Percentiles rank a stretch among this genome's conserved stretches.
phyloP scores from a whole-genome alignment of 2,113 vertebrate species.

The Antigone vipio region DNA sequence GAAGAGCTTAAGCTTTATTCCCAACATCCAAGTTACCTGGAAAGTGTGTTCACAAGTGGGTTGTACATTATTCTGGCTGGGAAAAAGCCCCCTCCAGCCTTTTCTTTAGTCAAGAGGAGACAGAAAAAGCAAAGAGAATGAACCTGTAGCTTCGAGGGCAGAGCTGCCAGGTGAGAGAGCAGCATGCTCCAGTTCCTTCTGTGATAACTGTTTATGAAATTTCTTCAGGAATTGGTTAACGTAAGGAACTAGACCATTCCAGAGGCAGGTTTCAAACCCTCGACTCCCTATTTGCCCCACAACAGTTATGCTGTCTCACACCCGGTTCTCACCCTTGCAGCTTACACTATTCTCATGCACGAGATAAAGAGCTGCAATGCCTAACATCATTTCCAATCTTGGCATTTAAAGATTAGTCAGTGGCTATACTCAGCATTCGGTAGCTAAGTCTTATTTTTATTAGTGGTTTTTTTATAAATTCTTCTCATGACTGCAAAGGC shows the following conservation, averaged over 20 bases:
- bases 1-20: neutral
- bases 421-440: neutral
- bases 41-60: neutral
- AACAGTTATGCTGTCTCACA: neutral
- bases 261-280: neutral
- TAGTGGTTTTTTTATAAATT: neutral
- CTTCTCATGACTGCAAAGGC: neutral
- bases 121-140: neutral
- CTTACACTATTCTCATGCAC: neutral
- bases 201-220: neutral
- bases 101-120: neutral
- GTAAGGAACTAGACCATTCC: neutral
- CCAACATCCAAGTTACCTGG: neutral
- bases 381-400: neutral
- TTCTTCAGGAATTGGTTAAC: neutral
- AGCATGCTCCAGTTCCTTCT: neutral
- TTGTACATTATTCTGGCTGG: neutral
- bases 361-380: neutral
- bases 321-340: neutral
- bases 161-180: neutral
- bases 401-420: neutral
- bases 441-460: neutral
- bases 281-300: rapidly evolving
- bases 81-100: neutral
- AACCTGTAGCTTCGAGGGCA: neutral